A percentile compares a stretch with the other conserved stretches of the same genome.
Evolutionary conservation across 1,140 invertebrate genomes (phyloP).

Genomic region (Drosophila nebulosa): DNA sequence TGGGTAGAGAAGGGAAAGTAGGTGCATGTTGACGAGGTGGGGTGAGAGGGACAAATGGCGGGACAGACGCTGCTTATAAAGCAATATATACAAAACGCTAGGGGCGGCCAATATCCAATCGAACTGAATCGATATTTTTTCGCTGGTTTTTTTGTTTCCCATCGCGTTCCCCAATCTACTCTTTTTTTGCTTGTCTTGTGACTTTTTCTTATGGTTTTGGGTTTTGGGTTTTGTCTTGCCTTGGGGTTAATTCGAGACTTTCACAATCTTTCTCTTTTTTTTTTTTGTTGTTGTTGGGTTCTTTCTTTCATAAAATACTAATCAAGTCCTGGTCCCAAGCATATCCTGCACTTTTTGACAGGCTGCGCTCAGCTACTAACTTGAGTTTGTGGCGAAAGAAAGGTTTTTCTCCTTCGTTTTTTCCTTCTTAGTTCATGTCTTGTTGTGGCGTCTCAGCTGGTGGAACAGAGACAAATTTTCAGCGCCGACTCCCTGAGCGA

Average conservation of each 20-base stretch:
- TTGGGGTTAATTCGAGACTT: background rate
- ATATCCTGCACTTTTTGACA: slow-evolving; percentile 1
- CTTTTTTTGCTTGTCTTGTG: slow-evolving; percentile 25
- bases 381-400: background rate
- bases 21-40: background rate
- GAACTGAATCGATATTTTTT: slow-evolving; percentile 68
- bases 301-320: background rate
- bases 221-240: slow-evolving; percentile 8
- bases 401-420: background rate
- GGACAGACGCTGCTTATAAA: slow-evolving; percentile 72
- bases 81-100: slow-evolving; percentile 57
- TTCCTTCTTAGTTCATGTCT: background rate
- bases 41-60: slow-evolving; percentile 7
- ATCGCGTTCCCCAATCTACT: background rate
- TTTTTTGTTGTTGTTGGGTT: too few relatives aligned
- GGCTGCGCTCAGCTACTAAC: background rate
- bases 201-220: slow-evolving; percentile 41
- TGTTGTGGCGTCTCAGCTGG: background rate
- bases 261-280: background rate
- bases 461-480: background rate
- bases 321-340: background rate
- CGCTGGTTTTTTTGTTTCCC: slow-evolving; percentile 25
- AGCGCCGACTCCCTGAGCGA: background rate
- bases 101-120: slow-evolving; percentile 36
- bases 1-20: background rate